Conservation (phyloP, 2,113 vertebrate genomes). For the Ophthalmolycus amberensis region DNA sequence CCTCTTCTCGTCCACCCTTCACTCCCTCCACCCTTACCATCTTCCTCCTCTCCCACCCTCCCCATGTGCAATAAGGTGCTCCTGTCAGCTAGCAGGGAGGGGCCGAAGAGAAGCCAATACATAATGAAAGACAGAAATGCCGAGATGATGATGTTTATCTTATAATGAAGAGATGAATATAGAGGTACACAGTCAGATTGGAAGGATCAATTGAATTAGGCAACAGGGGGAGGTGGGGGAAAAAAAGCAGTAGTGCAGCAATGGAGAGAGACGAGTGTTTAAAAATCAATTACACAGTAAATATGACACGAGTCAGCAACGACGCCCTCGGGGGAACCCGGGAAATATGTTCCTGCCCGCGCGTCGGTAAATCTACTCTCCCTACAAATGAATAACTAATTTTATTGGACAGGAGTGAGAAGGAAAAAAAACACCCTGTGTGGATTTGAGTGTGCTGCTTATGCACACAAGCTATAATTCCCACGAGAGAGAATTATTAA, state of each 20-base stretch:
- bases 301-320: slow-evolving; percentile 84
- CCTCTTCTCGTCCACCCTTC: neutral
- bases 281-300: slow-evolving; percentile 86
- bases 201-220: slow-evolving; percentile 68
- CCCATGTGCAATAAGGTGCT: neutral
- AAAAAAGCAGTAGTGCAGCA: slow-evolving; percentile 50
- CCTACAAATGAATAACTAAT: slow-evolving; percentile 79
- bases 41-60: neutral
- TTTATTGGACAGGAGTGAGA: slow-evolving; percentile 72
- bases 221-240: slow-evolving; percentile 44
- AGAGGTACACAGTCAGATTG: slow-evolving; percentile 33
- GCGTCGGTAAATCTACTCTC: slow-evolving; percentile 77
- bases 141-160: slow-evolving; percentile 51
- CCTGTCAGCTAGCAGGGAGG: slow-evolving; percentile 1
- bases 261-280: slow-evolving; percentile 76
- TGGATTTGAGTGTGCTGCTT: slow-evolving; percentile 48
- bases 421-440: slow-evolving; percentile 11
- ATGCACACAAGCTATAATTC: slow-evolving; percentile 66
- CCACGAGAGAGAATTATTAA: slow-evolving; percentile 65
- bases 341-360: slow-evolving; percentile 78
- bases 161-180: slow-evolving; percentile 59
- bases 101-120: slow-evolving; percentile 27
- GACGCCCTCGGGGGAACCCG: slow-evolving; percentile 71
- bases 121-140: slow-evolving; percentile 40
- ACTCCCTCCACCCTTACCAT: slow-evolving; percentile 58